These are phyloP conservation scores for Phoenoteleia sp. DNA, from an alignment of 2,888 invertebrate species.

Conservation along the genomic window DNA sequence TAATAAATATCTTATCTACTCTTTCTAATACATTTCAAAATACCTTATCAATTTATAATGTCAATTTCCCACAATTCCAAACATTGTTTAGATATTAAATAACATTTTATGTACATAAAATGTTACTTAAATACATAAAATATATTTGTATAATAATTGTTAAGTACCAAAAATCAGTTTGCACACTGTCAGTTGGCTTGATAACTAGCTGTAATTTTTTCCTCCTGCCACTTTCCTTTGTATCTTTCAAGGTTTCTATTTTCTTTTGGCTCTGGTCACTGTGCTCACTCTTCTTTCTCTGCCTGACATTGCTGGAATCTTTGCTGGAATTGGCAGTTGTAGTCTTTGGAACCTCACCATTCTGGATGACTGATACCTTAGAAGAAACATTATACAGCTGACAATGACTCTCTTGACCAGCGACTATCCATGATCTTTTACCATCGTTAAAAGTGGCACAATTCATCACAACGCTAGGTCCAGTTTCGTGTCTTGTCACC, in stretches of 20 bases:
- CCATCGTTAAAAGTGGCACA: slow-evolving; percentile 92
- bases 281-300: slow-evolving; percentile 88
- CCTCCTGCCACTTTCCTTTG: slow-evolving; percentile 80
- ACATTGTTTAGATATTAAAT: no score
- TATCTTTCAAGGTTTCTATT: slow-evolving; percentile 74
- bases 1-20: no score
- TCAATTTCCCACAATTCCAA: no score
- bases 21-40: no score
- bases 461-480: slow-evolving; percentile 97
- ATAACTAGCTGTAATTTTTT: slow-evolving; percentile 92
- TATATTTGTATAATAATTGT: no score
- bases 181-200: slow-evolving; percentile 93
- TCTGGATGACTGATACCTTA: slow-evolving; percentile 86
- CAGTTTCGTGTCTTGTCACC: slow-evolving; percentile 96
- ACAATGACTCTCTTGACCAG: slow-evolving; percentile 97
- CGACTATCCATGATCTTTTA: slow-evolving; percentile 93
- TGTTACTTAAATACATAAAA: no score
- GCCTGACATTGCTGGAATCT: slow-evolving; percentile 87
- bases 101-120: no score
- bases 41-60: no score
- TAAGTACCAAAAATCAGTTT: slow-evolving; percentile 95
- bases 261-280: slow-evolving; percentile 82
- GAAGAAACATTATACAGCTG: slow-evolving; percentile 92
- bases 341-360: slow-evolving; percentile 88
- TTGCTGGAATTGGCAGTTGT: slow-evolving; percentile 74